A percentile compares a stretch with the other conserved stretches of the same genome.
Conservation (phyloP, 1,140 invertebrate species). For the Diachasma alloeum region DNA sequence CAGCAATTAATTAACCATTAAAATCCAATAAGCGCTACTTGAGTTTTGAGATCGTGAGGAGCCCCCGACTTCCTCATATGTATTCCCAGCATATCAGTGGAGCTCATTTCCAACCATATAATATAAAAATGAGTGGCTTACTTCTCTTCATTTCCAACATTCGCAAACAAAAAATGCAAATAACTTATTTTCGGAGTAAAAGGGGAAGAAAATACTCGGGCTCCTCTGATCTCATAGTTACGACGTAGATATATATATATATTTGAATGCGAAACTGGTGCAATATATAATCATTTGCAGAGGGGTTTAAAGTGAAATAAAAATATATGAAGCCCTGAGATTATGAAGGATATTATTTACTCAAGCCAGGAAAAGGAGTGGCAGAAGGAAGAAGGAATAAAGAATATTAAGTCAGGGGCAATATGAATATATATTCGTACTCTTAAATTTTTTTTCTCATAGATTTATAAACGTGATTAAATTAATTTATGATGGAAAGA, state of each 20-base stretch:
- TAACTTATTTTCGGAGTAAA: background rate
- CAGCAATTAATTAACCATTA: background rate
- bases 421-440: conserved; percentile 1
- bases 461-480: conserved; percentile 21
- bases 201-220: background rate
- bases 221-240: background rate
- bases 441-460: background rate
- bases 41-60: background rate
- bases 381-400: background rate
- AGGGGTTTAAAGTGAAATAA: background rate
- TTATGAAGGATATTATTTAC: background rate
- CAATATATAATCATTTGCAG: background rate
- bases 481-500: conserved; percentile 38
- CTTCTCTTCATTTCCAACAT: background rate
- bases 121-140: background rate
- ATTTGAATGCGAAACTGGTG: background rate
- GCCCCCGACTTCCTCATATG: background rate
- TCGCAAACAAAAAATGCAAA: no score
- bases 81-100: background rate
- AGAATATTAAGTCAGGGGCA: background rate
- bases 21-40: background rate
- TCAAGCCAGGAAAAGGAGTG: background rate
- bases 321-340: background rate
- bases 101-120: background rate
- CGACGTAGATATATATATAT: background rate